Conservation (phyloP, 2,888 invertebrate genomes). For the Pterostichus madidus region DNA sequence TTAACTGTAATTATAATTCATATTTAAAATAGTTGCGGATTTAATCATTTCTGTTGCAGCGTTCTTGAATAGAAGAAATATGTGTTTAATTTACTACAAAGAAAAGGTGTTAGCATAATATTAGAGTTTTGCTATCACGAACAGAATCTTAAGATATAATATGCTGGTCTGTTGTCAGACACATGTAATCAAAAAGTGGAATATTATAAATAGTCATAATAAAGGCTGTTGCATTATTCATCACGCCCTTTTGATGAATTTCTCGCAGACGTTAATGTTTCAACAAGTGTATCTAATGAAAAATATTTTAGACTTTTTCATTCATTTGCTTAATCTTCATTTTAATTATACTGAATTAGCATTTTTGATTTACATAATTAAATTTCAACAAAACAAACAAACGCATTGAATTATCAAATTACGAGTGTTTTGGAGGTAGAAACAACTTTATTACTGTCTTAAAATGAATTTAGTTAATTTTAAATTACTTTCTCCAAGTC, state of each 20-base stretch:
- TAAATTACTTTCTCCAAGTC: conserved; percentile 11
- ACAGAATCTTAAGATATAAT: conserved; percentile 17
- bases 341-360: conserved; percentile 43
- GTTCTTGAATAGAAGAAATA: conserved; percentile 40
- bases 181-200: conserved; percentile 50
- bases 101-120: conserved; percentile 51
- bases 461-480: neutral
- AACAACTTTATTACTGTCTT: neutral
- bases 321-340: conserved; percentile 34
- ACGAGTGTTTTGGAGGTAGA: conserved; percentile 10
- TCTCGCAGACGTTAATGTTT: conserved; percentile 39
- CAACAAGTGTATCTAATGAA: conserved; percentile 51
- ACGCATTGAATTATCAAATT: conserved; percentile 22
- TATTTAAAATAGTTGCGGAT: conserved; percentile 42
- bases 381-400: conserved; percentile 31
- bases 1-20: conserved; percentile 46
- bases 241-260: conserved; percentile 42
- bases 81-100: conserved; percentile 43
- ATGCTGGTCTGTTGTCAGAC: conserved; percentile 38
- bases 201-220: conserved; percentile 50
- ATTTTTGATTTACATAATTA: conserved; percentile 47
- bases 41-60: conserved; percentile 39
- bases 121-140: conserved; percentile 40
- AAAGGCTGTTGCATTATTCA: conserved; percentile 26
- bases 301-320: conserved; percentile 41